Conservation (phyloP, 2,113 vertebrate genomes). For the Paedocypris sp. region DNA sequence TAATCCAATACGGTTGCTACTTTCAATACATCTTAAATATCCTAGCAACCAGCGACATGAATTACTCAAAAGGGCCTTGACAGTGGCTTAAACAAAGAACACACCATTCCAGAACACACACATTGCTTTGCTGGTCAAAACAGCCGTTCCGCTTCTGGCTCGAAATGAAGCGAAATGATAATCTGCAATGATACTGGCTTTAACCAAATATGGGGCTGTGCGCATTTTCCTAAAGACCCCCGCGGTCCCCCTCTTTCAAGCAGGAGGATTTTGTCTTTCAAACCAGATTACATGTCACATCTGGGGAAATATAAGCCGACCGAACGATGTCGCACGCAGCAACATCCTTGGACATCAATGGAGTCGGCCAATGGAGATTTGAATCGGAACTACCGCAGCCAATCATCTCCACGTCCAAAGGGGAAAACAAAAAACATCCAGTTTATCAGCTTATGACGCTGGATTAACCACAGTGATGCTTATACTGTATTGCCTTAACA, state of each 20-base stretch:
- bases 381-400: not conserved
- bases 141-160: no score
- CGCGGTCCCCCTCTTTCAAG: conserved; percentile 10
- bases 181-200: not conserved
- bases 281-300: conserved; percentile 8
- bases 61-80: no score
- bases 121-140: no score
- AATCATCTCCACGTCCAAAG: conserved; percentile 10
- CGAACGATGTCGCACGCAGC: not conserved
- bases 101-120: no score
- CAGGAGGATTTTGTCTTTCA: not conserved
- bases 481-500: conserved; percentile 8
- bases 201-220: no score
- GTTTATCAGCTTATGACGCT: conserved; percentile 49
- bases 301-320: not conserved
- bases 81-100: no score
- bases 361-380: conserved; percentile 22
- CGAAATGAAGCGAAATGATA: no score
- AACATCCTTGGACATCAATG: not conserved
- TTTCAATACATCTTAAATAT: no score
- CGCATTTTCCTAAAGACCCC: no score
- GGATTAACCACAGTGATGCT: conserved; percentile 33
- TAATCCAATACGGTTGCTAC: no score
- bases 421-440: conserved; percentile 43
- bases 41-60: no score